A percentile compares a stretch with the other conserved stretches of the same genome.
Evolutionary conservation across 2,113 vertebrate species (phyloP).

Genomic region (Rhagologus leucostigma): DNA sequence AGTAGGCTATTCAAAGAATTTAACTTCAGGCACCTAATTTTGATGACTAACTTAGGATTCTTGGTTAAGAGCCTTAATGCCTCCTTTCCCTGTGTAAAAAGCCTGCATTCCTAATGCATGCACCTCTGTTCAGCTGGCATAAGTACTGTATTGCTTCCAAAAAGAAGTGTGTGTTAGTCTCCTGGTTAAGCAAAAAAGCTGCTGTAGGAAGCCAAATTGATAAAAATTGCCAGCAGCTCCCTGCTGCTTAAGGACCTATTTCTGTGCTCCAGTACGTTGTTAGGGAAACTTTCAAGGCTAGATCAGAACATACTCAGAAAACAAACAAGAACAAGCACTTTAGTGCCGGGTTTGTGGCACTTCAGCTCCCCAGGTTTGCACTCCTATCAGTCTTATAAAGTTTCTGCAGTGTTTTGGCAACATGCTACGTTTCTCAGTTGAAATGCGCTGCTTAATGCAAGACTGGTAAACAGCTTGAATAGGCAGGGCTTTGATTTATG

Average conservation of each 20-base stretch:
- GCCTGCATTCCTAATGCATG: neutral
- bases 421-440: neutral
- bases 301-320: neutral
- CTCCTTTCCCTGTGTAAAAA: neutral
- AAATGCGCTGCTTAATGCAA: neutral
- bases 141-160: neutral
- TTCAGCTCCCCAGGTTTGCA: neutral
- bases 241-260: neutral
- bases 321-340: neutral
- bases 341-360: neutral
- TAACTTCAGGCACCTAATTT: neutral
- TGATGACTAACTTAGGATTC: neutral
- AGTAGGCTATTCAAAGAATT: neutral
- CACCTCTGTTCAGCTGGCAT: neutral
- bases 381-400: neutral
- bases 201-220: neutral
- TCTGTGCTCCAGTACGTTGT: neutral
- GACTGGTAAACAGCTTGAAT: slow-evolving; percentile 13
- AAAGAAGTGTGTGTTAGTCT: neutral
- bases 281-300: neutral
- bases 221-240: neutral
- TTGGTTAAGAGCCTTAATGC: neutral
- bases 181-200: neutral
- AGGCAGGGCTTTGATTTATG: slow-evolving; percentile 57
- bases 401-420: slow-evolving; percentile 30